Base-by-base conservation (phyloP, 2,888 invertebrate species). In the Pristionchus mayeri region DNA sequence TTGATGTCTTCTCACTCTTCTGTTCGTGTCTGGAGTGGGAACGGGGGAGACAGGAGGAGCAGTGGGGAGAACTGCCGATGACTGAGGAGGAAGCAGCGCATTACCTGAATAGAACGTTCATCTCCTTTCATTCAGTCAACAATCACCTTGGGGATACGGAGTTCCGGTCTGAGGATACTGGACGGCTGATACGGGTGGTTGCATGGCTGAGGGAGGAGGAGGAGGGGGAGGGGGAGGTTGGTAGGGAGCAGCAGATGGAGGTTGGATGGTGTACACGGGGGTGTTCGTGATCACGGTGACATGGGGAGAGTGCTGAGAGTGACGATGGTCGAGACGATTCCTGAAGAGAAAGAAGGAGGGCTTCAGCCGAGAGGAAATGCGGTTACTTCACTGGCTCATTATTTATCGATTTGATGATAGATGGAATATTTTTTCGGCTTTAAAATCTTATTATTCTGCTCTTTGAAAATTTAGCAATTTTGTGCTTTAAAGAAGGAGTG, bases 251-350 rank as follows among this genome's bases (percentile, higher is more conserved):
- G 34, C 2, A 7, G 71, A 30, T 3, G 71, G 44, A n/a, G 71
- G 71, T 44, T 71, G 71, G n/a, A 71, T 71, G n/a, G 71, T 71
- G 44, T 40, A 71, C 13, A 71, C 71, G n/a, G 71, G 71, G 7
- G 71, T 71, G 40, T 71, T 71, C 13, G 44, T 44, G 40, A 71
- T 71, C 18, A 71, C 71, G 1, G 71, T 71, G 6, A 71, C 71
- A 18, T 71, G 71, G 3, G 71, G 71, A 11, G 71, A 21, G 9
- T 34, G 37, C 24, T 71, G 71, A 18, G 37, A 40, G 4, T 71
- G 71, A 44, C 40, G 71, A 71, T n/a, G 71, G 13, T 44, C 7
- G 24, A 44, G n/a, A 4, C 63, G 63, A 37, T 63, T 63, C 13
- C 71, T 71, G 71, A 13, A 6, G 40, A 63, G 7, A 11, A 30